These are phyloP conservation scores for Pimephales promelas DNA, from an alignment of 2,113 vertebrate genomes.

Conservation along the genomic window DNA sequence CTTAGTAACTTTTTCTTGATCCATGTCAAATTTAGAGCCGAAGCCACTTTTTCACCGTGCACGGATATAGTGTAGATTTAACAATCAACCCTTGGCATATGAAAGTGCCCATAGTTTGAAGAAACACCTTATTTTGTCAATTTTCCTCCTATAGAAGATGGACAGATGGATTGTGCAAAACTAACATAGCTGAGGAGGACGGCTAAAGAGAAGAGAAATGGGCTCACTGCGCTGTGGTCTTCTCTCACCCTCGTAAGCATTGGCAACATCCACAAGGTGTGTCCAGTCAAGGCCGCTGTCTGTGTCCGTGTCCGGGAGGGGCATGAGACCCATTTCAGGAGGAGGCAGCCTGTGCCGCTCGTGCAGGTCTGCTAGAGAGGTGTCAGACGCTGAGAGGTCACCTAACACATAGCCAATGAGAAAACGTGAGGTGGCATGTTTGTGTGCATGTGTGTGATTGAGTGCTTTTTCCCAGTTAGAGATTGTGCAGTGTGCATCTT, in stretches of 20 bases:
- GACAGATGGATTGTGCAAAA: neutral
- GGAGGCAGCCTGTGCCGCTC: slow-evolving; percentile 88
- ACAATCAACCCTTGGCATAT: neutral
- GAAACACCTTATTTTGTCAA: neutral
- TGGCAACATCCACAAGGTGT: slow-evolving; percentile 95
- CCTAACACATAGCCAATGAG: slow-evolving; percentile 73
- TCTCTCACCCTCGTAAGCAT: slow-evolving; percentile 89
- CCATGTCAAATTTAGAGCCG: too few relatives aligned
- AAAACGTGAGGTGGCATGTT: slow-evolving; percentile 50
- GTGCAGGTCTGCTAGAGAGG: slow-evolving; percentile 94
- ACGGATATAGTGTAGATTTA: neutral
- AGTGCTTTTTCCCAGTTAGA: neutral
- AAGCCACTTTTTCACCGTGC: too few relatives aligned
- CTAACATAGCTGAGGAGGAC: slow-evolving; percentile 4
- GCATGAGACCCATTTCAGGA: slow-evolving; percentile 92
- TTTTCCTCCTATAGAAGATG: neutral
- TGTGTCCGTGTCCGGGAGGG: slow-evolving; percentile 86
- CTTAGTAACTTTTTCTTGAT: too few relatives aligned
- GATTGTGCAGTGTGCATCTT: neutral
- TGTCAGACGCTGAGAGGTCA: slow-evolving; percentile 97
- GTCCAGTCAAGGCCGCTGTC: slow-evolving; percentile 89
- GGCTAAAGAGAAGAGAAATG: slow-evolving; percentile 3
- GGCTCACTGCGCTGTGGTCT: slow-evolving; percentile 63
- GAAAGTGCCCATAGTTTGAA: neutral
- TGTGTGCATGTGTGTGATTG: slow-evolving; percentile 31